Conservation (phyloP, 2,113 vertebrate genomes). For the Dipodomys merriami region DNA sequence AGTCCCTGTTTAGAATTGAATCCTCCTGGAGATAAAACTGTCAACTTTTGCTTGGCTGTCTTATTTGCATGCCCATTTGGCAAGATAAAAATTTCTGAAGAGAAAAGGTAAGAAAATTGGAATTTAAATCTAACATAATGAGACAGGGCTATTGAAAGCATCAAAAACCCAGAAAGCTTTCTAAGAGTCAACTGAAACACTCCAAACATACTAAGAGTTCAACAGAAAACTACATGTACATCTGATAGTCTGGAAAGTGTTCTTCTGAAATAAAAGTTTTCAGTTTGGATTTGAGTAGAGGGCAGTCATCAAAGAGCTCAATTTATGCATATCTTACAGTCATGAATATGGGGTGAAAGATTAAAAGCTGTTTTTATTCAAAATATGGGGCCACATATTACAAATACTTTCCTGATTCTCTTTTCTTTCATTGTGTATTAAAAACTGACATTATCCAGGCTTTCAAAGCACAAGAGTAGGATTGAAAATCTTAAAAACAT, state of each 20-base stretch:
- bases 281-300: neutral
- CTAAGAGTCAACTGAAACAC: neutral
- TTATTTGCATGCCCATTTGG: conserved; percentile 31
- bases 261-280: neutral
- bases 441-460: conserved; percentile 5
- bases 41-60: conserved; percentile 4
- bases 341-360: neutral
- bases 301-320: neutral
- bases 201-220: conserved; percentile 45
- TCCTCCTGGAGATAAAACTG: neutral
- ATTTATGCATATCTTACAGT: neutral
- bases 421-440: conserved; percentile 48
- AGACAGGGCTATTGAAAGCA: neutral
- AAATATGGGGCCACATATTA: conserved; percentile 18
- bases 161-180: conserved; percentile 55
- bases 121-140: conserved; percentile 46
- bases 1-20: neutral
- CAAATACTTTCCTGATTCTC: neutral
- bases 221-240: conserved; percentile 47
- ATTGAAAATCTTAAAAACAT: conserved; percentile 57
- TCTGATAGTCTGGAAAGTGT: neutral
- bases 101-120: conserved; percentile 26
- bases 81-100: conserved; percentile 60
- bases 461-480: neutral
- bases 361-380: neutral